Base-by-base conservation (phyloP, 2,888 invertebrate species). In the Automeris io region DNA sequence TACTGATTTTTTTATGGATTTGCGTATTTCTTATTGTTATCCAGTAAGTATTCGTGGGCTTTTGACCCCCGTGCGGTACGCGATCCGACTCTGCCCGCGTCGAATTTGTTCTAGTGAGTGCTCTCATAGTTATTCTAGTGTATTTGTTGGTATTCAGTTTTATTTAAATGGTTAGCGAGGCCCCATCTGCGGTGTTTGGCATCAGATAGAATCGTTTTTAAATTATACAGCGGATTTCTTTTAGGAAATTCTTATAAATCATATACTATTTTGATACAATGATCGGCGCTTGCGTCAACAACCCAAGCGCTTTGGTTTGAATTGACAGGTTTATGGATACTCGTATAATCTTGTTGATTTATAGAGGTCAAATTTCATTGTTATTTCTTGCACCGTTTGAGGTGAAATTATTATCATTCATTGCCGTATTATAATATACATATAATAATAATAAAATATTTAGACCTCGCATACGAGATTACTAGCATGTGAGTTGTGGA, bases 241-340 rank as follows among this genome's bases (percentile, higher is more conserved):
- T 23, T 18, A n/a, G n/a, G 31, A 31, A 37, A 32, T 37, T 11
- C 18, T 23, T 8, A 18, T 37, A 37, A 37, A 37, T 37, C 37
- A 37, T 8, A 23, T 8, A 7, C 18, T 31, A 37, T 32, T 37
- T 26, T 37, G 9, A 37, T 37, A 23, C 7, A 18, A 23, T 12
- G 31, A 31, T 32, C 16, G 23, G 16, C 16, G 29, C 29, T 29
- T 29, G 13, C 29, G 29, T 16, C 16, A 29, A 29, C 29, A 16
- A 29, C 8, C 9, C 16, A 16, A n/a, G n/a, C 16, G 29, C 16
- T 16, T 29, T 29, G 16, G 3, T 29, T 1, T 16, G 16, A 16
- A 29, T n/a, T n/a, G n/a, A n/a, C n/a, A n/a, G n/a, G n/a, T n/a
- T n/a, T n/a, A n/a, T n/a, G n/a, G n/a, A n/a, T n/a, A n/a, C n/a